Evolutionary conservation across 2,797 vertebrate genomes (phyloP).

Genomic region (Choloepus didactylus): DNA sequence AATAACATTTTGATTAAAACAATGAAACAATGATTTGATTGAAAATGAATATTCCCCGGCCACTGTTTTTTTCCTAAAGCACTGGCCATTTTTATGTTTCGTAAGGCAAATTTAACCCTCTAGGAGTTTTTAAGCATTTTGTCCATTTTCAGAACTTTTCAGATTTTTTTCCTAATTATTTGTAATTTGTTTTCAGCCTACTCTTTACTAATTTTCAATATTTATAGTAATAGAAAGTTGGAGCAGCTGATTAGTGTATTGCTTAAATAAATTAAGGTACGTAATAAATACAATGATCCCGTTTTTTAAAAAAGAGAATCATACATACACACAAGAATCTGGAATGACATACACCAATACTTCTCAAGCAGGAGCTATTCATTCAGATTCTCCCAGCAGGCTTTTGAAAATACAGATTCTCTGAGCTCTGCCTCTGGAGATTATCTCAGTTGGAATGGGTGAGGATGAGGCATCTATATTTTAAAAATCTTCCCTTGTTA

Average conservation of each 20-base stretch:
- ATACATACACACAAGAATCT: background rate
- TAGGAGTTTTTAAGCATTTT: slow-evolving; percentile 33
- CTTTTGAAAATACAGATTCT: background rate
- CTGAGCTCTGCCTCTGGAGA: background rate
- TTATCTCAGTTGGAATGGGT: background rate
- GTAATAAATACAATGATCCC: background rate
- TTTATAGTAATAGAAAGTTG: background rate
- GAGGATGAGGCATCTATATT: background rate
- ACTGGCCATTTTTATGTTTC: background rate
- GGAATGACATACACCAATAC: background rate
- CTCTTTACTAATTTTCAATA: slow-evolving; percentile 11
- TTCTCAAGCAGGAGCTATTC: background rate
- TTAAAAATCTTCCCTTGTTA: background rate
- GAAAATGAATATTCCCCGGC: background rate
- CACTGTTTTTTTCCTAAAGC: background rate
- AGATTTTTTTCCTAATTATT: background rate
- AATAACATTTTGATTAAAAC: slow-evolving; percentile 33
- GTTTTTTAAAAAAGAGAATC: background rate
- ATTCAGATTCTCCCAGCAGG: background rate
- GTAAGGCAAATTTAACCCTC: background rate
- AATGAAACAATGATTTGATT: slow-evolving; percentile 20
- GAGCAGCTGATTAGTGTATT: background rate
- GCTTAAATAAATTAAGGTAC: background rate
- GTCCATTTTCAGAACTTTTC: slow-evolving; percentile 34
- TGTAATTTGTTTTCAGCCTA: slow-evolving; percentile 7